Conservation (phyloP, 1,140 invertebrate species). For the Sitobion miscanthi region DNA sequence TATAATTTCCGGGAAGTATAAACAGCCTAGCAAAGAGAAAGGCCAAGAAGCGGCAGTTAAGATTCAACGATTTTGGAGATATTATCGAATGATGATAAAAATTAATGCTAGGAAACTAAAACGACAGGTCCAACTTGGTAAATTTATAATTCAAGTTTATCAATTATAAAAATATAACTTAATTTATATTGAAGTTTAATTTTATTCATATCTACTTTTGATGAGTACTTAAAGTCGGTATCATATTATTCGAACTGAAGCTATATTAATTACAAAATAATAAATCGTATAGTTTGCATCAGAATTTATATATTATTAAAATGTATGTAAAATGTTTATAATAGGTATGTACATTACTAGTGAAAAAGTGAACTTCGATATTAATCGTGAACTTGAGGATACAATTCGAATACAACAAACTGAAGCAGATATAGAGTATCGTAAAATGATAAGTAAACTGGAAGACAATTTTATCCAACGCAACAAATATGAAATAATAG, state of each 20-base stretch:
- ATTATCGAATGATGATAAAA: neutral
- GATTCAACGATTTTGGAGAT: constrained; percentile 38
- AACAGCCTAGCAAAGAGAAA: neutral
- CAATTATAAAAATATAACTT: neutral
- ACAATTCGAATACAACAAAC: neutral
- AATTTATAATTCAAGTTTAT: neutral
- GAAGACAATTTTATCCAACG: neutral
- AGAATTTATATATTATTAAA: neutral
- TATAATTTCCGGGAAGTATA: constrained; percentile 26
- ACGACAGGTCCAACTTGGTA: neutral
- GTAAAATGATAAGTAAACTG: neutral
- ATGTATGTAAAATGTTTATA: neutral
- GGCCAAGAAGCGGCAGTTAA: neutral
- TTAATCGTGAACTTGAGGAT: neutral
- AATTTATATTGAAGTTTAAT: neutral
- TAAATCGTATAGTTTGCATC: neutral
- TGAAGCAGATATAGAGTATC: neutral
- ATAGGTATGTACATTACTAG: neutral
- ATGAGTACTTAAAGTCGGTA: neutral
- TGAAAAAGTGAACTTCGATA: neutral
- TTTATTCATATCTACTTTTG: neutral
- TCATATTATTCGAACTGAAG: neutral
- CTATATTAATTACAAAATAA: neutral
- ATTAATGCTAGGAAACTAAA: neutral
- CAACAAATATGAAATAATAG: constrained; percentile 9